Percentiles rank a stretch among this genome's conserved stretches.
Conservation (phyloP, 2,888 invertebrate species). For the Melitaea athalia region DNA sequence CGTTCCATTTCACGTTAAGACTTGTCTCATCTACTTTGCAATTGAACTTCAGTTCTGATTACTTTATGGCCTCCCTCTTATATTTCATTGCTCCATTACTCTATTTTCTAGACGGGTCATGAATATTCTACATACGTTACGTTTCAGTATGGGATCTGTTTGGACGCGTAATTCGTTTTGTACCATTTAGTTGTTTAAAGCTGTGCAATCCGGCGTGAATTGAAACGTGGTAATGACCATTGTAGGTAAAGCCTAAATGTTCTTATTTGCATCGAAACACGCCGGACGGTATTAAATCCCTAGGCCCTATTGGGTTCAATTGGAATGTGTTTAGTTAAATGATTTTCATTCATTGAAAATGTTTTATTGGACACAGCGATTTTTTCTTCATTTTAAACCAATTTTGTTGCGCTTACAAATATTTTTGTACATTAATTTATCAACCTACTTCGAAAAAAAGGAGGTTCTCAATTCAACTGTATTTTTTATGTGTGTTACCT, state of each 20-base stretch:
- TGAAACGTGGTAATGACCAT: constrained; percentile 75
- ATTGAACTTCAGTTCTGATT: constrained; percentile 45
- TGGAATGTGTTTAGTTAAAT: constrained; percentile 52
- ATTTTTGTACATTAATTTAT: background rate
- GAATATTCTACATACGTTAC: constrained; percentile 67
- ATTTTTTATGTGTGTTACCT: no score
- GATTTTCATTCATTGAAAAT: constrained; percentile 6
- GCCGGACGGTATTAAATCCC: constrained; percentile 61
- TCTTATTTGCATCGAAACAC: constrained; percentile 74
- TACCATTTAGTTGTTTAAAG: constrained; percentile 69
- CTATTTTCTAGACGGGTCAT: constrained; percentile 57
- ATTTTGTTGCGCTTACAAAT: background rate
- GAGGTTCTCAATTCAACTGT: no score
- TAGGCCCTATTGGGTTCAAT: constrained; percentile 50
- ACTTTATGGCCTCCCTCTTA: constrained; percentile 45
- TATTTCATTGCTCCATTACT: constrained; percentile 49
- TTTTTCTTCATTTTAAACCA: background rate
- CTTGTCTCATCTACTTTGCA: constrained; percentile 45
- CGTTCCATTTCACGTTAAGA: constrained; percentile 44
- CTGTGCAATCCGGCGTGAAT: constrained; percentile 61
- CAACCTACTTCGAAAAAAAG: no score
- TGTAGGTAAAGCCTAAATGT: constrained; percentile 69
- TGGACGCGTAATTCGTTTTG: constrained; percentile 57
- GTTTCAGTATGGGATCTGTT: constrained; percentile 51
- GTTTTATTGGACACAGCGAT: background rate